A percentile compares a stretch with the other conserved stretches of the same genome.
Conservation (phyloP, 2,113 vertebrate species). For the Ranitomeya variabilis region DNA sequence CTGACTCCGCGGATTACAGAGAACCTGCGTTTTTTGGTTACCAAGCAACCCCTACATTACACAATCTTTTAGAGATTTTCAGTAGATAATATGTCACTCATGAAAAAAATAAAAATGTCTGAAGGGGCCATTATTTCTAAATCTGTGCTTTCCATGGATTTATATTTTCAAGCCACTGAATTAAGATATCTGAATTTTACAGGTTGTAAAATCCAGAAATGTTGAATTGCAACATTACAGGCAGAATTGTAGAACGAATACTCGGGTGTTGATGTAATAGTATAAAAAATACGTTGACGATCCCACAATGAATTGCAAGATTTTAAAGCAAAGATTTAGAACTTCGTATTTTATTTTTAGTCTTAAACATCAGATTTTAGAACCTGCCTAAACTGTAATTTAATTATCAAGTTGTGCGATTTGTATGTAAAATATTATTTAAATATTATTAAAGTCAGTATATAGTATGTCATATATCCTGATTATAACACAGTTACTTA, state of each 20-base stretch:
- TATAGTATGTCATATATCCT: too few species aligned
- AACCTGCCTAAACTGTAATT: too few species aligned
- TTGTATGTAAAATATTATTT: too few species aligned
- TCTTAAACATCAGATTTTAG: too few species aligned
- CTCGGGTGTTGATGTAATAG: too few species aligned
- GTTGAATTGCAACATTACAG: not conserved
- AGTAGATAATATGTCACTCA: not conserved
- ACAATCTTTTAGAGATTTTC: constrained; percentile 5
- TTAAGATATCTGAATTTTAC: not conserved
- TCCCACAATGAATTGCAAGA: not conserved
- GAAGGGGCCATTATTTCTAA: not conserved
- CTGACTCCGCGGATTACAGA: constrained; percentile 49
- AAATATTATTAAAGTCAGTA: too few species aligned
- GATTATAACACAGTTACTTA: too few species aligned
- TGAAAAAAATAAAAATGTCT: not conserved
- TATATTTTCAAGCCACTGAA: not conserved
- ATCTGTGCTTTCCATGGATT: not conserved
- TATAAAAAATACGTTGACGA: not conserved
- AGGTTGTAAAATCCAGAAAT: not conserved
- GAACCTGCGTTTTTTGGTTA: constrained; percentile 49
- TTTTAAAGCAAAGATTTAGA: not conserved
- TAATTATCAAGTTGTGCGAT: too few species aligned
- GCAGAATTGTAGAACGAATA: too few species aligned
- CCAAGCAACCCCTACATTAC: constrained; percentile 47
- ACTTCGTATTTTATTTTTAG: too few species aligned